These are phyloP conservation scores for Lycopodina hypogea DNA, from an alignment of 37 sponge, comb jelly and placozoan species.

Conservation along the genomic window DNA sequence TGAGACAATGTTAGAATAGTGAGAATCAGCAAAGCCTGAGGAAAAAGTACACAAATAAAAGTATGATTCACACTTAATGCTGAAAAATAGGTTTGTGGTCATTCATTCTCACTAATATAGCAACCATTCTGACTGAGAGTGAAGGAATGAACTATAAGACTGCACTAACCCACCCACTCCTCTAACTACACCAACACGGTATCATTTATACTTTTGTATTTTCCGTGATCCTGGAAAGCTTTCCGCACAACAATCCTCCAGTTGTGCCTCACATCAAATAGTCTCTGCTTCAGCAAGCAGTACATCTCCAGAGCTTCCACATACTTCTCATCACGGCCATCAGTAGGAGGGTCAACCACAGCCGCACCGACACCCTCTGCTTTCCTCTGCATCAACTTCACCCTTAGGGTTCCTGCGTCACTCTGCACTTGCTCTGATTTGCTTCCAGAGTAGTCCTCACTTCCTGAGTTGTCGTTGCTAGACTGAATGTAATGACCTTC, in stretches of 20 bases:
- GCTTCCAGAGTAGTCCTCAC: too few species aligned
- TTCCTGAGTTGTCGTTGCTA: too few species aligned
- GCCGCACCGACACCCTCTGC: too few species aligned
- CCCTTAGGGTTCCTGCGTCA: background rate
- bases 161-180: too few species aligned
- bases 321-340: slow-evolving; percentile 22
- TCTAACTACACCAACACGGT: too few species aligned
- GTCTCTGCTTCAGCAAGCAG: slow-evolving; percentile 46
- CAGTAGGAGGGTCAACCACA: background rate
- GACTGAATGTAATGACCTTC: too few species aligned
- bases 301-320: slow-evolving; percentile 52
- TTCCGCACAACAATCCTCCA: slow-evolving; percentile 16
- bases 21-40: slow-evolving; percentile 33
- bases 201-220: slow-evolving; percentile 4
- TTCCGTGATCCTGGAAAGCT: slow-evolving; percentile 1
- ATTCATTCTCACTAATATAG: too few species aligned
- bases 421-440: too few species aligned
- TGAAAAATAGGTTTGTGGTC: too few species aligned
- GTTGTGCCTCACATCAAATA: slow-evolving; percentile 23
- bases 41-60: background rate
- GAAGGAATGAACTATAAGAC: too few species aligned
- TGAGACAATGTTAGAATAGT: background rate
- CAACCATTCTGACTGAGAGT: too few species aligned
- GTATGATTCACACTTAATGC: background rate
- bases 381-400: background rate